Conservation (phyloP, 1,140 invertebrate genomes). For the Trinorchestia longiramus region DNA sequence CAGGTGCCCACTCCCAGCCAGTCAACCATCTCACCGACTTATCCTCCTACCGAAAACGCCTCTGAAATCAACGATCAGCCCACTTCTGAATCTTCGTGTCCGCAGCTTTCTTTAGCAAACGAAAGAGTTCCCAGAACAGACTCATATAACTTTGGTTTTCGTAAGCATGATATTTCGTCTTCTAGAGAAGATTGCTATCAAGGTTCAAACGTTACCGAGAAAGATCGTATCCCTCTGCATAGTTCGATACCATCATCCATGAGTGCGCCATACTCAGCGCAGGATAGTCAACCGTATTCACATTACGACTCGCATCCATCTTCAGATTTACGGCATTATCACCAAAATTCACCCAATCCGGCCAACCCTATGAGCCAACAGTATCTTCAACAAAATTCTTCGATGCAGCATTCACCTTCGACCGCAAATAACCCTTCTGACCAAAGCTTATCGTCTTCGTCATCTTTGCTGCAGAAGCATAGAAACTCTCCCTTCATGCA, state of each 20-base stretch:
- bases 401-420: slow-evolving; percentile 25
- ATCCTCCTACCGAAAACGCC: not conserved
- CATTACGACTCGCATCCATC: slow-evolving; percentile 32
- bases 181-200: slow-evolving; percentile 38
- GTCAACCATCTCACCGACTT: not conserved
- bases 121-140: slow-evolving; percentile 12
- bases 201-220: slow-evolving; percentile 23
- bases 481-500: slow-evolving; percentile 46
- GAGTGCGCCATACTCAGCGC: not conserved
- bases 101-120: not conserved
- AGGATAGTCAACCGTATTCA: slow-evolving; percentile 10
- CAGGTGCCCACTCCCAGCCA: not conserved
- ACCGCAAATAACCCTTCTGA: not conserved
- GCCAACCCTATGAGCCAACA: slow-evolving; percentile 27
- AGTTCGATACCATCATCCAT: slow-evolving; percentile 5
- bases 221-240: not conserved
- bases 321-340: not conserved
- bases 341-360: slow-evolving; percentile 31
- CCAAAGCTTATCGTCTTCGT: not conserved
- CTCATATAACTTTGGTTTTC: not conserved
- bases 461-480: slow-evolving; percentile 31
- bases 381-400: not conserved
- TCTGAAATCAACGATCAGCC: not conserved
- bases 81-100: not conserved
- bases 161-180: slow-evolving; percentile 15